Evolutionary conservation across 1,140 invertebrate genomes (phyloP).

Genomic region (Platorchestia sp.): DNA sequence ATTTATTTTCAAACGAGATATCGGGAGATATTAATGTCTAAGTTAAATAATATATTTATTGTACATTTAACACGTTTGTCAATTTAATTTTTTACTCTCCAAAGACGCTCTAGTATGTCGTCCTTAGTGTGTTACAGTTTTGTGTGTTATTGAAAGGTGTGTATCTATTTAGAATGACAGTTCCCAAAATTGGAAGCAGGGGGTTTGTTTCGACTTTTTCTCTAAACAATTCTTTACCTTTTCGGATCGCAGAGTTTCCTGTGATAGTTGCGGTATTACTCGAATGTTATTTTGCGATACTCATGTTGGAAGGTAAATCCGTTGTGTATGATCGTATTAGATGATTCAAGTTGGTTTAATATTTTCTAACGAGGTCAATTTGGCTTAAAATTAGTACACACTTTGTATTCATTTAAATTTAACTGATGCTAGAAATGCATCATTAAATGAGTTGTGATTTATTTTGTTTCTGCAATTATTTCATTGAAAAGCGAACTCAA

Average conservation of each 20-base stretch:
- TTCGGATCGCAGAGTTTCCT: not conserved
- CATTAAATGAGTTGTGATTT: not conserved
- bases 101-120: not conserved
- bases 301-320: not conserved
- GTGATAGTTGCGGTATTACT: not conserved
- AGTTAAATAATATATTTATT: not conserved
- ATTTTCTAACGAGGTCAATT: not conserved
- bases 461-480: not conserved
- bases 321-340: too few species aligned
- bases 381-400: not conserved
- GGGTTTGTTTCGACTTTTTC: not conserved
- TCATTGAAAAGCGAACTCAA: not conserved
- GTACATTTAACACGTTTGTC: not conserved
- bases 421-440: not conserved
- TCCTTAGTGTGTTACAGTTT: not conserved
- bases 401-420: too few species aligned
- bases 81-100: not conserved
- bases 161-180: not conserved
- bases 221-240: not conserved
- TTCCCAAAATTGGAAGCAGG: not conserved
- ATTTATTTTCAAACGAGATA: not conserved
- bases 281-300: not conserved
- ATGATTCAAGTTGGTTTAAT: not conserved
- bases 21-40: not conserved
- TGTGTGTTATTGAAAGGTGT: not conserved